A percentile compares a stretch with the other conserved stretches of the same genome.
Evolutionary conservation across 1,140 invertebrate genomes (phyloP).

Genomic region (Penaeus vannamei): DNA sequence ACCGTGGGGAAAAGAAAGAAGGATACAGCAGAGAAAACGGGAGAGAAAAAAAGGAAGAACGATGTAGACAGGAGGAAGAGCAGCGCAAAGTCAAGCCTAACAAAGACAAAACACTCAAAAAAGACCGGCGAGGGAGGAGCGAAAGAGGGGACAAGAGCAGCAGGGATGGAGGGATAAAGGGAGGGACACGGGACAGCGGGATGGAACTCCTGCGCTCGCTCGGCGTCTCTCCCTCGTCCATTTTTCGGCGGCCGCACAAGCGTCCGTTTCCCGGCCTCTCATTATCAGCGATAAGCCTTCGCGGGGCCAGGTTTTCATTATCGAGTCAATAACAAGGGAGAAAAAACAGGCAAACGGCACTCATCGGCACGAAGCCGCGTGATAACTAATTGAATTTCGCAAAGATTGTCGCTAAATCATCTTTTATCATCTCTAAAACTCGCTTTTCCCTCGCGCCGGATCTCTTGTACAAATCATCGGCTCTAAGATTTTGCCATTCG

Average conservation of each 20-base stretch:
- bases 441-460: too few relatives aligned
- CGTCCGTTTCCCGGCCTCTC: constrained; percentile 8
- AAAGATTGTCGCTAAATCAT: constrained; percentile 11
- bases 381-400: constrained; percentile 28
- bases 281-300: constrained; percentile 42
- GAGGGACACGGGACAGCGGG: neutral
- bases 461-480: too few relatives aligned
- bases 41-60: too few relatives aligned
- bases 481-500: too few relatives aligned
- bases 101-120: too few relatives aligned
- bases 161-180: neutral
- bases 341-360: constrained; percentile 20
- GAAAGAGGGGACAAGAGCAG: neutral
- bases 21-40: too few relatives aligned
- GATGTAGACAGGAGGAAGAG: too few relatives aligned
- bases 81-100: too few relatives aligned
- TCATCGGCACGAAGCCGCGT: neutral
- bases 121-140: neutral
- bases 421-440: neutral
- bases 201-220: too few relatives aligned
- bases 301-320: constrained; percentile 30
- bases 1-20: too few relatives aligned
- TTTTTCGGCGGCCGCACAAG: neutral
- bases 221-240: neutral
- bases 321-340: constrained; percentile 33